Base-by-base conservation (phyloP, 53 echinoderm and acorn worm genomes). In the Arbacia lixula region DNA sequence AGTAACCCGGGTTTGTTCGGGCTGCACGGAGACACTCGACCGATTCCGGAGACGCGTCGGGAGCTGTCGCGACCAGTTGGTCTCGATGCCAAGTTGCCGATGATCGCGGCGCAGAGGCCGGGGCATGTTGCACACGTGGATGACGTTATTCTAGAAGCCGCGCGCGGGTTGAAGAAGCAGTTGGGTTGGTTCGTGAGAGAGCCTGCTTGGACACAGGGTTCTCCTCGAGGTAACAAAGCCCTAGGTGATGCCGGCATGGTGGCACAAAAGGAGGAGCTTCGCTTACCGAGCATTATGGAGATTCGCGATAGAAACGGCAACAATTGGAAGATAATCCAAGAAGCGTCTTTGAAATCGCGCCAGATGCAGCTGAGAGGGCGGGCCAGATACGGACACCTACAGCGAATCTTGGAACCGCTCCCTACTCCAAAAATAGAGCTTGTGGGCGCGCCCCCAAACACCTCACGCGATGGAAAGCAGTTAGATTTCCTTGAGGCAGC, bases 311-410 rank as follows among this genome's bases (percentile, higher is more conserved):
- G 80, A 56, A 88, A 61, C 29, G 95, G 95, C 26, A 95, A 95
- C 66, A 93, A 86, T 50, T 95, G 95, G 95, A 90, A 93, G 40
- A 91, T 95, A 16, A 41, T 92, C 25, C 95, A 90, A 84, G 92
- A 93, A 24, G 71, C 71, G 25, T 85, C 88, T 0, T 61, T 21
- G 9, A 73, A 82, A 34, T 57, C 84, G 3, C 34, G 66, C 12
- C 86, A 87, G 14, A 51, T 64, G 4, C 51, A 72, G 35, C 53
- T 3, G 41, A 69, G 78, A 36, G 60, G 11, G 28, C 64, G 46
- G 36, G 61, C 80, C 9, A 77, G 86, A 33, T 86, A 61, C 60
- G 88, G 84, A 25, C 26, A 17, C 6, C 30, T 53, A n/a, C 56
- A 43, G 36, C 87, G 71, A 25, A 37, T 71, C 25, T 84, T 88